Evolutionary conservation across 1,140 invertebrate species (phyloP), one percentile per base, ranked within the genome.

Genomic region (Orchestia grillus): DNA sequence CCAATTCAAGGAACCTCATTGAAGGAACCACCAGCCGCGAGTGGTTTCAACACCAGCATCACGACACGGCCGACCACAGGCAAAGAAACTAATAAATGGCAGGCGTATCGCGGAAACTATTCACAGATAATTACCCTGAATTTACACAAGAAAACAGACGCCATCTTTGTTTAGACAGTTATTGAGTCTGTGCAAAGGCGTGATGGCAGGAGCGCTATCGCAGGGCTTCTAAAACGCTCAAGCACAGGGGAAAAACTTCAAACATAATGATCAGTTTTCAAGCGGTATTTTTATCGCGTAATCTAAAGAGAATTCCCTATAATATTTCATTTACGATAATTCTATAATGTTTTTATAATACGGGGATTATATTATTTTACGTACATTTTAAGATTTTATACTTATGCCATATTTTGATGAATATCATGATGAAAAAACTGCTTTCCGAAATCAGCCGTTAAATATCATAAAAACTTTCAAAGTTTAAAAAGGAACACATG

Each of bases 31-130:
- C 11, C 15, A 77, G 15, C 36, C 1, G 28, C 62, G 28, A 77
- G 36, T 77, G 62, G 19, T 77, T 77, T 77, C 15, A 23, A 23
- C 28, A 1, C 62, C 11, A 28, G 15, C 62, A 36, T 28, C 62
- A 28, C 62, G 15, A 3, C 62, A 77, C 62, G 11, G 62, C 62
- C 28, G 62, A 36, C 62, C 11, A 77, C 62, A 15, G 1, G 36
- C 62, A 77, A 77, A 77, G 62, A 77, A 77, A 77, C 62, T 77
- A 77, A 77, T 77, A 77, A 77, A 77, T 77, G 62, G 62, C 62
- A 77, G 62, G 62, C 62, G 62, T 77, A 77, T 77, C 62, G 28
- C 62, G 62, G 62, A 77, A 77, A 77, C 28, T 28, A 77, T 77
- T 77, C 62, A 36, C 62, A 19, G 62, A 77, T 77, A 36, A 77